Percentiles rank a stretch among this genome's conserved stretches.
These are phyloP conservation scores for Hirundichthys speculiger DNA, from an alignment of 2,113 vertebrate genomes.

Conservation along the genomic window DNA sequence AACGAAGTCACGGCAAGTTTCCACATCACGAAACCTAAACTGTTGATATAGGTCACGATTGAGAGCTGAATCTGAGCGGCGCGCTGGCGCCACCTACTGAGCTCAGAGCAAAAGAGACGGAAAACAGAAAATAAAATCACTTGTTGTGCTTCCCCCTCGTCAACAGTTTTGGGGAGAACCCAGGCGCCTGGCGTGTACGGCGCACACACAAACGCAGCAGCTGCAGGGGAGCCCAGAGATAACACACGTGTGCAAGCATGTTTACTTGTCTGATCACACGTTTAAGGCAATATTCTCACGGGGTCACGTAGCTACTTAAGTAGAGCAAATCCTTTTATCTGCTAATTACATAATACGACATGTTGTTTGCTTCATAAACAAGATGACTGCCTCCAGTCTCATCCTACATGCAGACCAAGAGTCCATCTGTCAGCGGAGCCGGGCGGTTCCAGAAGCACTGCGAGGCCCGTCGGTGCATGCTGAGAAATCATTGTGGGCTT, in stretches of 20 bases:
- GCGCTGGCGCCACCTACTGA: not conserved
- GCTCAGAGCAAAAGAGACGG: not conserved
- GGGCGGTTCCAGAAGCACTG: no score
- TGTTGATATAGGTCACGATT: no score
- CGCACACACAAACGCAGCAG: slow-evolving; percentile 36
- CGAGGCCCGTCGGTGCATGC: no score
- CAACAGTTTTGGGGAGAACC: slow-evolving; percentile 59
- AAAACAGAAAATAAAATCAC: no score
- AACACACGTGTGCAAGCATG: slow-evolving; percentile 11
- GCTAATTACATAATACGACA: not conserved
- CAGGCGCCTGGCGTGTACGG: slow-evolving; percentile 50
- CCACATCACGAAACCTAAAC: no score
- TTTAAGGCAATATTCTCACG: slow-evolving; percentile 15
- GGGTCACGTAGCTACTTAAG: not conserved
- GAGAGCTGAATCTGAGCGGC: no score
- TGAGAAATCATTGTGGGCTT: no score
- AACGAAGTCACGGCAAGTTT: not conserved
- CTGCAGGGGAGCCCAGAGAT: slow-evolving; percentile 12
- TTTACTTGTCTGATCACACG: slow-evolving; percentile 29
- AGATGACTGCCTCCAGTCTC: not conserved
- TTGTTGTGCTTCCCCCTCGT: slow-evolving; percentile 42
- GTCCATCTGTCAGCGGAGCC: no score
- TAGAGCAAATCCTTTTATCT: not conserved
- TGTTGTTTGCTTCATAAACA: not conserved
- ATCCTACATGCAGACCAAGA: no score